Percentiles rank a stretch among this genome's conserved stretches.
These are phyloP conservation scores for Hydraecia micacea DNA, from an alignment of 2,888 invertebrate genomes.

Conservation along the genomic window DNA sequence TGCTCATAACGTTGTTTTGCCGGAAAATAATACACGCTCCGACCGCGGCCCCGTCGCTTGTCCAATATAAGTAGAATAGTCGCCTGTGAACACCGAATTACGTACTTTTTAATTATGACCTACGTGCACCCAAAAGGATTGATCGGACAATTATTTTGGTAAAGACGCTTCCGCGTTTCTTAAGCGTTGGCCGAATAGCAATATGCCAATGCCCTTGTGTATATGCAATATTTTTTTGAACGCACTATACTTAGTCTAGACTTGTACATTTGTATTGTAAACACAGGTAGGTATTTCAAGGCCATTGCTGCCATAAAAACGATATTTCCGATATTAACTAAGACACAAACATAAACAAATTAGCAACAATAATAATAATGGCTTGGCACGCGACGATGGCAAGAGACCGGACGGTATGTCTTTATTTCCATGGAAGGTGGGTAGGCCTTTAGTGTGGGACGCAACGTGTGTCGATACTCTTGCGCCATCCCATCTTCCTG, in stretches of 20 bases:
- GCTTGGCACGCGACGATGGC: too few relatives aligned
- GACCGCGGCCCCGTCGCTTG: slow-evolving; percentile 1
- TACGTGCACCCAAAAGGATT: slow-evolving; percentile 29
- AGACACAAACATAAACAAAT: too few relatives aligned
- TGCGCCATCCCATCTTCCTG: too few relatives aligned
- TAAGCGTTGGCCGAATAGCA: slow-evolving; percentile 38
- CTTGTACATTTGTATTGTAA: slow-evolving; percentile 30
- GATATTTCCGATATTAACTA: neutral
- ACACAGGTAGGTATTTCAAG: slow-evolving; percentile 43
- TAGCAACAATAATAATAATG: too few relatives aligned
- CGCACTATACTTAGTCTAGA: slow-evolving; percentile 33
- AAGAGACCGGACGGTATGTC: too few relatives aligned
- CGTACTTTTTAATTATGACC: slow-evolving; percentile 35
- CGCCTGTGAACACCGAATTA: slow-evolving; percentile 16
- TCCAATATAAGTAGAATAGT: neutral
- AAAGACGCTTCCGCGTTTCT: slow-evolving; percentile 48
- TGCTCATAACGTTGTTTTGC: slow-evolving; percentile 8
- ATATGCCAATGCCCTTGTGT: slow-evolving; percentile 45
- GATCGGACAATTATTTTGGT: slow-evolving; percentile 39
- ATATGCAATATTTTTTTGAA: slow-evolving; percentile 8
- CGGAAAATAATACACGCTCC: slow-evolving; percentile 30
- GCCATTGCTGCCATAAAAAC: slow-evolving; percentile 21
- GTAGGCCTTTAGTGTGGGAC: too few relatives aligned
- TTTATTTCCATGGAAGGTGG: too few relatives aligned
- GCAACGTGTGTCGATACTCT: too few relatives aligned